Base-by-base conservation (phyloP, 2,797 vertebrate species). In the Darevskia nairensis region DNA sequence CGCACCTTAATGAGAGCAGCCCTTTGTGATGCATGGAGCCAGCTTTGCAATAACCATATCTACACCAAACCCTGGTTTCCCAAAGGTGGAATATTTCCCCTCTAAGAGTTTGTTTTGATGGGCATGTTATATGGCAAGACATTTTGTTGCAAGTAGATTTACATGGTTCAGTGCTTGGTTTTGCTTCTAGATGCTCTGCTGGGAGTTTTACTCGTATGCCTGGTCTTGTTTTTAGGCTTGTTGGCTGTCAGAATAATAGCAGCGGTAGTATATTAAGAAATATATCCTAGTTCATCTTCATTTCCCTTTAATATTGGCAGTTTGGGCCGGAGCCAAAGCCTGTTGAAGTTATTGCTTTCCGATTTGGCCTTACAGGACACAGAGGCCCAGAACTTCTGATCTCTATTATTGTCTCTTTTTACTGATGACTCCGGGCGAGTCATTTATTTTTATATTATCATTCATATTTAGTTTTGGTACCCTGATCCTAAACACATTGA, bases 171-270 rank as follows among this genome's bases (percentile, higher is more conserved):
- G 55, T 80, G 85, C 27, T 8, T 90, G 11, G 64, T 87, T 93
- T 94, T 92, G 13, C 74, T 92, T 91, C 1, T 76, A 10, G 68
- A 84, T 94, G 92, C 61, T 93, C 84, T 19, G 1, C 23, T 82
- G 88, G 41, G 82, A 92, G 29, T 94, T 93, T 82, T 32, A 21
- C 71, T 27, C 90, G 94, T 76, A 59, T 74, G 27, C 9, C n/a
- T 29, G 25, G 80, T 91, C 55, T 83, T 89, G 74, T 66, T 89
- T 89, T 89, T 79, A 90, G 86, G 80, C 55, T 86, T 90, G 17
- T 46, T 95, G 91, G 25, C 83, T 94, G 88, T 89, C 92, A 88
- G 55, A 89, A 91, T 78, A 90, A 61, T 87, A 68, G 11, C 74
- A 69, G 64, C 83, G 61, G 59, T 66, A 21, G 88, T 85, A 86